Percentiles rank a stretch among this genome's conserved stretches.
phyloP scores from a whole-genome alignment of 2,888 invertebrate genomes.

The Lamellibrachia satsuma region DNA sequence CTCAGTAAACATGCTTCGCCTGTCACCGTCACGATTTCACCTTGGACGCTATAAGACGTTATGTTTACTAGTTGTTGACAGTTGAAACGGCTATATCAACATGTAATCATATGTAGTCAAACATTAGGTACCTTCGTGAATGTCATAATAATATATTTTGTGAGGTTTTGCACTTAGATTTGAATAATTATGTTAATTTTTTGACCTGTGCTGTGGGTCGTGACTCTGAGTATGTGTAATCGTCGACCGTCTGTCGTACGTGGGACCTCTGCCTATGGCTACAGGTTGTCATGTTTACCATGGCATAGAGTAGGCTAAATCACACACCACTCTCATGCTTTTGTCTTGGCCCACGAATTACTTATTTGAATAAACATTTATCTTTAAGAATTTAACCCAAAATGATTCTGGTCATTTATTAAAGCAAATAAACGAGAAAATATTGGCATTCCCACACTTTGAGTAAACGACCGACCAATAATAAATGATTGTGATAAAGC shows the following conservation, averaged over 20 bases:
- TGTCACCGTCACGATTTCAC: conserved; percentile 13
- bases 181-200: background rate
- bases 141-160: background rate
- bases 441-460: no score
- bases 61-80: conserved; percentile 8
- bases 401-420: no score
- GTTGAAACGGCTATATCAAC: background rate
- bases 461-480: no score
- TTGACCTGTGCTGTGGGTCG: background rate
- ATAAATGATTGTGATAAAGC: no score
- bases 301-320: no score
- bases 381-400: background rate
- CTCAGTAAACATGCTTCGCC: background rate
- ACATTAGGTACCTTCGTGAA: background rate
- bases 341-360: background rate
- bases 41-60: background rate
- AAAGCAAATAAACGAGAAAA: no score
- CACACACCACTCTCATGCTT: no score
- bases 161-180: background rate
- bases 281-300: no score
- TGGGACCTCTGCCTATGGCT: no score
- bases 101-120: background rate
- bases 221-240: no score
- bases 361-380: background rate
- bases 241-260: no score